Evolutionary conservation across 2,797 vertebrate genomes (phyloP), one percentile per base, ranked within the genome.

Genomic region (Forpus xanthops): DNA sequence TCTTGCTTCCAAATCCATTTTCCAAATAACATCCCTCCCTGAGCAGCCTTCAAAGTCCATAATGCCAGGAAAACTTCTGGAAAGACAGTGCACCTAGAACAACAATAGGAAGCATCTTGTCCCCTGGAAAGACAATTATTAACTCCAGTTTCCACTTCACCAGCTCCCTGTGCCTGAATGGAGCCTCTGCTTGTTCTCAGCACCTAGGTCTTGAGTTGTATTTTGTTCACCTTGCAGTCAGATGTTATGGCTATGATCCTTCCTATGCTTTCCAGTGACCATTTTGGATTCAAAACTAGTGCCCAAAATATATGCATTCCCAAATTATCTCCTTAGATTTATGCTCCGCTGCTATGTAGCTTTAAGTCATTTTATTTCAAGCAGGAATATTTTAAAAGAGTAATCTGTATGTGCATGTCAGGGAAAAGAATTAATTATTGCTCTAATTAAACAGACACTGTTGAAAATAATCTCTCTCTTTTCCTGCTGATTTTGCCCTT

Each of bases 361-460:
- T 93, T 94, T 83, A 96, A 94, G 96, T 86, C 25, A 95, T 93
- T 97, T 94, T 72, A 88, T 90, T 97, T 96, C 66, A 53, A 91
- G 94, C 85, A 90, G 75, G 87, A 93, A 85, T 90, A 94, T 96
- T 95, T 96, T 60, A 83, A 91, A 76, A 91, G 86, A 82, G 35
- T 82, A 76, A 89, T 96, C 81, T 39, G 47, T 67, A 76, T 93
- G 73, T 76, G 58, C 82, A 49, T 92, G 92, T 89, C 88, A 47
- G 41, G 87, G 83, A 93, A 93, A 90, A 87, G 73, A 96, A 96
- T 96, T 96, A 96, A 94, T 95, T 88, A 71, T 60, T 20, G 15
- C 81, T 75, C 89, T 96, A 96, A 87, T 96, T 96, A 87, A 95
- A 96, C 94, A 76, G 88, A 89, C 42, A 74, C 87, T 65, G 76